Evolutionary conservation across 2,888 invertebrate genomes (phyloP).

Genomic region (Hipparchia semele): DNA sequence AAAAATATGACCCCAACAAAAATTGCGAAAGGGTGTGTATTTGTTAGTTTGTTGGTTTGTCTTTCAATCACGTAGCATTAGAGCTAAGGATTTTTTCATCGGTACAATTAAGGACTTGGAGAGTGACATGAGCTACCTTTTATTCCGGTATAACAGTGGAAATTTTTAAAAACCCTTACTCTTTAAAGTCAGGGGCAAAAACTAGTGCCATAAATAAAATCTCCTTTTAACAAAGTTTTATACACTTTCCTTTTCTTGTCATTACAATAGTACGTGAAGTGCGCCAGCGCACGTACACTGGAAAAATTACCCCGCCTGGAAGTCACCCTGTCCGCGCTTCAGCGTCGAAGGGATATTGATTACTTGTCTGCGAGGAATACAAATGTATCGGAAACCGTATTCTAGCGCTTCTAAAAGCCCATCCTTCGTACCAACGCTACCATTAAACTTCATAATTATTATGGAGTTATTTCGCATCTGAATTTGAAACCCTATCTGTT

Average conservation of each 20-base stretch:
- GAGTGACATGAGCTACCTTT: no score
- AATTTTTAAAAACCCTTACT: no score
- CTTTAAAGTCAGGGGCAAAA: no score
- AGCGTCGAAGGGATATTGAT: constrained; percentile 75
- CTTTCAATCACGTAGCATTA: no score
- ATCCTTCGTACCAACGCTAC: constrained; percentile 70
- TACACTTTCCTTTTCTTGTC: constrained; percentile 6
- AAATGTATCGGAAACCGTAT: constrained; percentile 75
- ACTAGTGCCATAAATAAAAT: background rate
- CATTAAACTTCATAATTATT: constrained; percentile 65
- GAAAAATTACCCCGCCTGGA: constrained; percentile 62
- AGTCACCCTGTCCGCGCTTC: constrained; percentile 64
- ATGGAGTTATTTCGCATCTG: constrained; percentile 10
- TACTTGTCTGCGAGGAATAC: constrained; percentile 80
- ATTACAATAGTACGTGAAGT: constrained; percentile 32
- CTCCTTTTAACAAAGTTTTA: background rate
- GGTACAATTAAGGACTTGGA: no score
- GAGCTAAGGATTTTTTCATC: no score
- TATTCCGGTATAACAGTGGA: no score
- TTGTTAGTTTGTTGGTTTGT: no score
- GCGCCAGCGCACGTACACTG: constrained; percentile 52
- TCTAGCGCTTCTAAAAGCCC: constrained; percentile 59
- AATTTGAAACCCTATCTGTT: background rate
- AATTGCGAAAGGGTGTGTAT: no score
- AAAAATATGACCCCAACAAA: no score